Evolutionary conservation across 2,888 invertebrate species (phyloP), one percentile per base, ranked within the genome.

Genomic region (Phengaris arion): DNA sequence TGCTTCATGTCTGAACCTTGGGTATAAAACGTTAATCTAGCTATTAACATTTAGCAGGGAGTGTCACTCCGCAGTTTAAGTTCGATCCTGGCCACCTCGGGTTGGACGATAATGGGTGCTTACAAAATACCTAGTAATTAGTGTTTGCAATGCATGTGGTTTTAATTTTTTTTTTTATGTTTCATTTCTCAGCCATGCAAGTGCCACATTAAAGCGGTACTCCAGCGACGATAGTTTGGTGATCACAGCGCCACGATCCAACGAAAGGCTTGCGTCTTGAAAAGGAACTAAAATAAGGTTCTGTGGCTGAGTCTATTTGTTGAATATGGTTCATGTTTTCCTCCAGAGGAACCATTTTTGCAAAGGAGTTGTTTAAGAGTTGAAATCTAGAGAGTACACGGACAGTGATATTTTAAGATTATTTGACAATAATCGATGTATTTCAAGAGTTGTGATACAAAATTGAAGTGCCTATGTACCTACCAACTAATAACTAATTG

Each of bases 151-250:
- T 22, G 22, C 22, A 22, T 22, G 22, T 22, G 22, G 22, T 22
- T 22, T 22, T 22, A 22, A 22, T 22, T 0, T 22, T 22, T 22
- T 22, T 22, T 22, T 9, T 45, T 57, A 7, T 10, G 12, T 73
- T 74, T 73, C 68, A 74, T 74, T 22, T 86, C 86, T 59, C 85
- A 93, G 92, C 75, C 89, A 91, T 82, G 88, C 87, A 13, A 91
- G 91, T 78, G 88, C 89, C 2, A 85, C 89, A 2, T 79, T 94
- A 79, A 94, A 94, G 82, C 89, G 94, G 0, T 94, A 94, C 77
- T 89, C 94, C 3, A 94, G 94, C 75, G 94, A 94, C 78, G 94
- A 94, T 83, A 94, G 94, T 79, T 82, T 94, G 59, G 92, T 93
- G 79, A 90, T 88, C 81, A 91, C 87, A 46, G 87, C 86, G 1